phyloP scores from a whole-genome alignment of 2,797 vertebrate species.

The Leptatherina wallacei region DNA sequence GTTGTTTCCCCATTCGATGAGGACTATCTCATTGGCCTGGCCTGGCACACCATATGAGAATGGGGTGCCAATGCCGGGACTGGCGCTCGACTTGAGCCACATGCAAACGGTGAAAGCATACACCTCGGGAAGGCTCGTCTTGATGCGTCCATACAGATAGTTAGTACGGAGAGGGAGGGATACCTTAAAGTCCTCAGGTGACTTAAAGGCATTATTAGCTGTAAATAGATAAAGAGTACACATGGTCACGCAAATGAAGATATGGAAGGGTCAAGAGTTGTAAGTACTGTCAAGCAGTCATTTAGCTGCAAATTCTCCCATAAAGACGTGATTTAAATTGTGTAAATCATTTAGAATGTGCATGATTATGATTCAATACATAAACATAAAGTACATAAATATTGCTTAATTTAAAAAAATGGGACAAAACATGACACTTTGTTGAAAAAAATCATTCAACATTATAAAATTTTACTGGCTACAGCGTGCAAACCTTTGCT shows the following conservation, averaged over 20 bases:
- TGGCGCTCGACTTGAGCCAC: slow-evolving; percentile 95
- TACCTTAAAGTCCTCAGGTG: slow-evolving; percentile 96
- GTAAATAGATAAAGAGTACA: slow-evolving; percentile 17
- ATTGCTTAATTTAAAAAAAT: not conserved
- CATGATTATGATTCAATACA: not conserved
- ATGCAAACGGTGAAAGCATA: slow-evolving; percentile 97
- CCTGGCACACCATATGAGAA: slow-evolving; percentile 96
- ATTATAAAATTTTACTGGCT: not conserved
- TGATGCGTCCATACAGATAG: slow-evolving; percentile 95
- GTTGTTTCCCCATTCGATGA: slow-evolving; percentile 98
- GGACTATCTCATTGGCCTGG: slow-evolving; percentile 97
- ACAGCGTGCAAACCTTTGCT: not conserved
- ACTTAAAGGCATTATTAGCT: slow-evolving; percentile 96
- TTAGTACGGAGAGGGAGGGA: slow-evolving; percentile 95
- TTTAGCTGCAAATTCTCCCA: not conserved
- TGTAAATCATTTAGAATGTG: no score
- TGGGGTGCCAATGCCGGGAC: slow-evolving; percentile 94
- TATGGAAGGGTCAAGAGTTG: not conserved
- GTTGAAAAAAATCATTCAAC: not conserved
- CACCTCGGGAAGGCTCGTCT: slow-evolving; percentile 96
- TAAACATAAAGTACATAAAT: not conserved
- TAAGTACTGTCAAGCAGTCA: no score
- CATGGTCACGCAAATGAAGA: not conserved
- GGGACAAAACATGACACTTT: not conserved
- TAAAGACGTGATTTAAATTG: not conserved